Base-by-base conservation (phyloP, 1,140 invertebrate genomes). In the Caerostris darwini region DNA sequence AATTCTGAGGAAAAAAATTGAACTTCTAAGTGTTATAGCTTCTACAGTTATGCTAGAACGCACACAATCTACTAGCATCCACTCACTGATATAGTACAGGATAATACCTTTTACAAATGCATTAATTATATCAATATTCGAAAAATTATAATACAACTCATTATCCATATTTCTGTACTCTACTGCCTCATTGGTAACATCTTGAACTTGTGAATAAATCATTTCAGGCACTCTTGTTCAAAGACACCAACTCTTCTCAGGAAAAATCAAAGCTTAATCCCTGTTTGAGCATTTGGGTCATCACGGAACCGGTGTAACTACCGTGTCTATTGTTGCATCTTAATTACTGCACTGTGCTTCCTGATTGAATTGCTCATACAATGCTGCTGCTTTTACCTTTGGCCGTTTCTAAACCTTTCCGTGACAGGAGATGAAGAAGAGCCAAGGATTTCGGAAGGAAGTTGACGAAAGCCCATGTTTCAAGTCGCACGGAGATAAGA, bases 301-400 rank as follows among this genome's bases (percentile, higher is more conserved):
- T 7, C 69, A 59, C 12, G 56, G 82, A 91, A 77, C 71, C 54
- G 89, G 56, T 81, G 89, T 58, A 34, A 19, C 59, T 53, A 87
- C 59, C 53, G 71, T 53, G 69, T 81, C 89, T n/a, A 81, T 81
- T 81, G 57, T 91, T 91, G 69, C 58, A 81, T 81, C 54, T 82
- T 91, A 91, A 91, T 91, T 91, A 81, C 10, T 82, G 53, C 3
- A 14, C 34, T 56, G 7, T n/a, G 71, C 89, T 91, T 91, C 89
- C 89, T 91, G 89, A 91, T 91, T 91, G 89, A 81, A 82, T 58
- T 10, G 54, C 67, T 69, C 59, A 56, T 81, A 82, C 89, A 81
- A 82, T 91, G 71, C 69, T 34, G 34, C 34, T 34, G 34, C 34
- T 53, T 12, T 58, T 91, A 54, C 53, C 53, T 19, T 61, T 61